phyloP scores from a whole-genome alignment of 2,888 invertebrate species.

The Eretmocerus hayati region DNA sequence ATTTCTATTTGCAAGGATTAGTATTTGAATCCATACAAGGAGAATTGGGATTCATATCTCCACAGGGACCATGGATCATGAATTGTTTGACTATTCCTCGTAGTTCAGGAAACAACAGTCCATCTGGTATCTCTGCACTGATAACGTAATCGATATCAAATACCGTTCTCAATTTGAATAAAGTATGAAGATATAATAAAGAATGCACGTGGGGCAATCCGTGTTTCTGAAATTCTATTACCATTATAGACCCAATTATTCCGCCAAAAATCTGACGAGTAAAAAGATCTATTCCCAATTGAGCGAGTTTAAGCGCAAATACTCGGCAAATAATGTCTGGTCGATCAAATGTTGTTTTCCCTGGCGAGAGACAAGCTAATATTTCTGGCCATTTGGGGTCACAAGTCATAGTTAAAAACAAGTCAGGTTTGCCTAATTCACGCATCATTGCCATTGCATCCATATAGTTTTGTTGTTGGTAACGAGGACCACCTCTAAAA shows the following conservation, averaged over 20 bases:
- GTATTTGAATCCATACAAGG: conserved; percentile 4
- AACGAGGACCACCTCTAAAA: conserved; percentile 34
- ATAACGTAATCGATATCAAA: conserved; percentile 22
- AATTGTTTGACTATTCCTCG: conserved; percentile 1
- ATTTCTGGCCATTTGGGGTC: conserved; percentile 45
- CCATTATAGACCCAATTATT: background rate
- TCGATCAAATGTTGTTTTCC: background rate
- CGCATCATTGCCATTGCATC: conserved; percentile 44
- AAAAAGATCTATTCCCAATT: background rate
- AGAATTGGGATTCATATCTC: background rate
- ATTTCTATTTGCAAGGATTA: background rate
- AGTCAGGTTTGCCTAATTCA: conserved; percentile 40
- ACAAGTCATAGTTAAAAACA: conserved; percentile 27
- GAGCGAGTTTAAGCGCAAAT: background rate
- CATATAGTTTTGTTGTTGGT: conserved; percentile 37
- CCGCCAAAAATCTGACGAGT: background rate
- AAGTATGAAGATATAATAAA: background rate
- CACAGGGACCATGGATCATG: conserved; percentile 9
- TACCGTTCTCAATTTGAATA: conserved; percentile 21
- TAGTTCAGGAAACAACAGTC: background rate
- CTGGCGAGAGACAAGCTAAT: conserved; percentile 24
- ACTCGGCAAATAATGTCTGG: background rate
- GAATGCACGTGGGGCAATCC: background rate
- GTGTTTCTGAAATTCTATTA: background rate
- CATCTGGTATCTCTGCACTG: conserved; percentile 19